phyloP scores from a whole-genome alignment of 2,797 vertebrate species.

The Schizothorax lantsangensis region DNA sequence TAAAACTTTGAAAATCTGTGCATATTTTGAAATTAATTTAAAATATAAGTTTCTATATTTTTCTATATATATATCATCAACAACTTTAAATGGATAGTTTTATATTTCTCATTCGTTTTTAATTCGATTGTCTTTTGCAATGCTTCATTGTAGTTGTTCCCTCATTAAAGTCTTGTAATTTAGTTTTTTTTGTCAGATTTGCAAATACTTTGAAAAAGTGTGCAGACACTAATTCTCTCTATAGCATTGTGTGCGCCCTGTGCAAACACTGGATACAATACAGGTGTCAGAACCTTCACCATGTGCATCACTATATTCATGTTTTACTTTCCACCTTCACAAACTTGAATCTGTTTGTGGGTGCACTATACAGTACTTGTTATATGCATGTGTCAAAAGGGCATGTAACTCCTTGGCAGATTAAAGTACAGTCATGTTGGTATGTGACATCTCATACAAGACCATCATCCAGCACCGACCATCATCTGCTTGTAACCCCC shows the following conservation, averaged over 20 bases:
- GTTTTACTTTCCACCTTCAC: not conserved
- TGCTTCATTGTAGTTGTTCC: too few species aligned
- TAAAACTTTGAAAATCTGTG: too few species aligned
- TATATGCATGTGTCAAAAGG: constrained; percentile 12
- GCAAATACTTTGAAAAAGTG: too few species aligned
- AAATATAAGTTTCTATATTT: too few species aligned
- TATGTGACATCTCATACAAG: constrained; percentile 2
- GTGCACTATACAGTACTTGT: not conserved
- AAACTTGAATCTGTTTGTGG: not conserved
- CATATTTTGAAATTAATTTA: too few species aligned
- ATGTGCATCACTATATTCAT: not conserved
- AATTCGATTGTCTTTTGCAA: too few species aligned
- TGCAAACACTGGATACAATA: not conserved
- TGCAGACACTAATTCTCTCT: too few species aligned
- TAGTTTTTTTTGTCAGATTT: too few species aligned
- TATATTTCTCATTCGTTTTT: too few species aligned
- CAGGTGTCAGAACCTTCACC: not conserved
- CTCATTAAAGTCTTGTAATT: too few species aligned
- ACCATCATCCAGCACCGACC: not conserved
- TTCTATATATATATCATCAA: too few species aligned
- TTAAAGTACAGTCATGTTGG: not conserved
- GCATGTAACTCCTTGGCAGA: not conserved
- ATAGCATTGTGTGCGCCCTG: not conserved
- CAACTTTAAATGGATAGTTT: too few species aligned
- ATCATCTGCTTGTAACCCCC: not conserved